phyloP scores from a whole-genome alignment of 2,888 invertebrate genomes.

The Apoda limacodes region DNA sequence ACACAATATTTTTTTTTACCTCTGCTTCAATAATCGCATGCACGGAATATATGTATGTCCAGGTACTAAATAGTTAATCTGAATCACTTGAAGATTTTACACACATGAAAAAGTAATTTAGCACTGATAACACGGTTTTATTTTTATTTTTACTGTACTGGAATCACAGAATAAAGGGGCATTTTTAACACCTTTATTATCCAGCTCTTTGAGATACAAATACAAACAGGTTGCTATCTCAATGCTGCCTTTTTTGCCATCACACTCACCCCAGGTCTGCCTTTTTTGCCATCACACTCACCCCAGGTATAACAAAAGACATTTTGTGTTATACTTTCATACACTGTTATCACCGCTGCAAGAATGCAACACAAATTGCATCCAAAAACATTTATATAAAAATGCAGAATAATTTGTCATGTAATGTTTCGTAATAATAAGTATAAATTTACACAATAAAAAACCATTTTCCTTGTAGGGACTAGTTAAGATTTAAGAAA shows the following conservation, averaged over 20 bases:
- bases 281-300: no score
- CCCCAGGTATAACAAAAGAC: constrained; percentile 19
- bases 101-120: constrained; percentile 12
- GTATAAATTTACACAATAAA: no score
- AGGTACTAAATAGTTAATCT: constrained; percentile 5
- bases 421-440: no score
- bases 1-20: constrained; percentile 13
- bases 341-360: constrained; percentile 5
- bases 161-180: constrained; percentile 21
- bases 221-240: constrained; percentile 20
- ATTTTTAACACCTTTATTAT: constrained; percentile 13
- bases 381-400: no score
- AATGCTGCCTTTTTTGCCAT: no score
- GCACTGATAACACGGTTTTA: constrained; percentile 18
- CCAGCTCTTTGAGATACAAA: constrained; percentile 17
- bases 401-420: no score
- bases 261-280: no score
- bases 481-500: no score
- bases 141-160: constrained; percentile 23
- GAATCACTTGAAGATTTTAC: constrained; percentile 10
- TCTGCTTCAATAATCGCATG: constrained; percentile 14
- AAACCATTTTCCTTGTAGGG: no score
- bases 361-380: no score
- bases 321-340: constrained; percentile 8
- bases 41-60: constrained; percentile 9